Percentiles rank a stretch among this genome's conserved stretches.
Evolutionary conservation across 2,888 invertebrate genomes (phyloP).

Genomic region (Epirrhoe alternata): DNA sequence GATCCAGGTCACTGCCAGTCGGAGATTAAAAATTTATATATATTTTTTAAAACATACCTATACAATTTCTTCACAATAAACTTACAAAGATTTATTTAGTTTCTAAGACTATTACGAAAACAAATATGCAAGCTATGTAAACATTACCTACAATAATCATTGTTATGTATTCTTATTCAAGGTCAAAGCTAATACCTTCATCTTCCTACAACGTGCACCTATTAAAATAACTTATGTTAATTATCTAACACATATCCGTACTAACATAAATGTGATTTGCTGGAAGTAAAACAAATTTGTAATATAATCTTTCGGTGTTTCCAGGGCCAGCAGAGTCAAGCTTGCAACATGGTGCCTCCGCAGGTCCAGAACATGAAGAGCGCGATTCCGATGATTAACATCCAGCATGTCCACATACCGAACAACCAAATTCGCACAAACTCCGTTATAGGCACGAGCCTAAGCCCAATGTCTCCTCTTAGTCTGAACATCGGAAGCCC

Average conservation of each 20-base stretch:
- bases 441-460: slow-evolving; percentile 48
- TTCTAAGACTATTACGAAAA: neutral
- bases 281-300: slow-evolving; percentile 22
- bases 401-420: slow-evolving; percentile 55
- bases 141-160: slow-evolving; percentile 32
- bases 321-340: slow-evolving; percentile 64
- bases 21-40: too few species aligned
- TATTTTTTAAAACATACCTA: too few species aligned
- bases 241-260: neutral
- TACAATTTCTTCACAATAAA: too few species aligned
- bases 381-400: slow-evolving; percentile 66
- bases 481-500: slow-evolving; percentile 70
- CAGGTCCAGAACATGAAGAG: slow-evolving; percentile 51
- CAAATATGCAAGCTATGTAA: neutral
- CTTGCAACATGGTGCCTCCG: slow-evolving; percentile 56
- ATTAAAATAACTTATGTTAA: slow-evolving; percentile 28
- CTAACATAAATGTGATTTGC: neutral
- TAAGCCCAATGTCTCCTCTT: slow-evolving; percentile 70
- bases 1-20: too few species aligned
- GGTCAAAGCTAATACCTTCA: slow-evolving; percentile 63
- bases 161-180: slow-evolving; percentile 49
- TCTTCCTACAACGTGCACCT: slow-evolving; percentile 56
- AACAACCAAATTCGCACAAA: slow-evolving; percentile 39
- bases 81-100: too few species aligned
- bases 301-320: slow-evolving; percentile 54